Conservation (phyloP, 2,113 vertebrate species). For the Scolopax mira region DNA sequence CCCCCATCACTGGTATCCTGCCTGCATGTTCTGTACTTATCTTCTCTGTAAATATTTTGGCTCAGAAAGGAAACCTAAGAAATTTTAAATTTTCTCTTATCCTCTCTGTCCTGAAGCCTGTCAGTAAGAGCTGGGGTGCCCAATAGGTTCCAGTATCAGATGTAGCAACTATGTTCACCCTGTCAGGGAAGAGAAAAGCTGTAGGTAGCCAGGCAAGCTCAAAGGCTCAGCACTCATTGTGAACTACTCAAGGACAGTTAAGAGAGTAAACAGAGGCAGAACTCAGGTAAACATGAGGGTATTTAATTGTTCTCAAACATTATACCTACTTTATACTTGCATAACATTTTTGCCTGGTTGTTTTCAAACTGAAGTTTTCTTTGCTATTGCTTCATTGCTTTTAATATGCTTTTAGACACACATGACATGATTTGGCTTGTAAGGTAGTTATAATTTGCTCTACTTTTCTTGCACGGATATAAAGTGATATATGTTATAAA, state of each 20-base stretch:
- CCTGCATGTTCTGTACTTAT: neutral
- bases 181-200: neutral
- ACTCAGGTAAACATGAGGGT: neutral
- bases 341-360: neutral
- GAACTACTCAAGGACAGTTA: neutral
- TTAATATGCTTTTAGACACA: neutral
- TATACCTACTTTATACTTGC: neutral
- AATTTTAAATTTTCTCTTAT: neutral
- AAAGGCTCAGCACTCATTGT: neutral
- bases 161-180: neutral
- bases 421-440: neutral
- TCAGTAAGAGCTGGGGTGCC: neutral
- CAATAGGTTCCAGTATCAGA: neutral
- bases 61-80: neutral
- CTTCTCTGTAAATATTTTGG: neutral
- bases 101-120: neutral
- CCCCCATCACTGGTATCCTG: too few species aligned
- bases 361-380: neutral
- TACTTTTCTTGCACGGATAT: neutral
- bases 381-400: neutral
- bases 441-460: neutral
- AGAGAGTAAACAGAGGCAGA: neutral
- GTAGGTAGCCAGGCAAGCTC: neutral
- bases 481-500: neutral
- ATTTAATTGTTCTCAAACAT: neutral